These are phyloP conservation scores for Pediacus dermestoides DNA, from an alignment of 2,888 invertebrate genomes.

Conservation along the genomic window DNA sequence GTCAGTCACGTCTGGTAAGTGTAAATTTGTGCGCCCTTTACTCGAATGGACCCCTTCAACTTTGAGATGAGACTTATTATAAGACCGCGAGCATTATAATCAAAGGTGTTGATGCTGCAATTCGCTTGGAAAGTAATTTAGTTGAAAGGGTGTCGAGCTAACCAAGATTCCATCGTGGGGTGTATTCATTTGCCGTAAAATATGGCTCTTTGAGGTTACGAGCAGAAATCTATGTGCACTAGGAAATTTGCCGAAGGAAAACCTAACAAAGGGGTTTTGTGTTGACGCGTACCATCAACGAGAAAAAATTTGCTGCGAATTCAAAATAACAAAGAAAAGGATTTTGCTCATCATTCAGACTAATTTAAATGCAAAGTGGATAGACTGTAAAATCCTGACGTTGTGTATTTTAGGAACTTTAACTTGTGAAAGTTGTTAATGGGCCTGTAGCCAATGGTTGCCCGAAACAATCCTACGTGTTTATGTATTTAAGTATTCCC, in stretches of 20 bases:
- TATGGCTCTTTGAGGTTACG: not conserved
- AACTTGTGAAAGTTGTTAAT: constrained; percentile 28
- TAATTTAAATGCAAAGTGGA: constrained; percentile 17
- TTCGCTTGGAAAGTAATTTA: constrained; percentile 4
- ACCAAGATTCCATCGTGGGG: not conserved
- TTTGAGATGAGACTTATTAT: constrained; percentile 2
- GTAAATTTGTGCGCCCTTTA: too few relatives aligned
- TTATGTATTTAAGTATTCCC: constrained; percentile 16
- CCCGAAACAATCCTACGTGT: constrained; percentile 13
- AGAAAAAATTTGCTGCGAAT: not conserved
- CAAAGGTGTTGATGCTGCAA: constrained; percentile 2
- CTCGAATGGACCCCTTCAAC: too few relatives aligned
- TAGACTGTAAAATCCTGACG: constrained; percentile 13
- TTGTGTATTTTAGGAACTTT: constrained; percentile 23
- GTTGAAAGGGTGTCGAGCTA: constrained; percentile 2
- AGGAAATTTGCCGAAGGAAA: too few relatives aligned
- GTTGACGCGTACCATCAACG: too few relatives aligned
- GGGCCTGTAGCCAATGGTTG: constrained; percentile 18
- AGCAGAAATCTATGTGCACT: not conserved
- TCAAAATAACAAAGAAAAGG: constrained; percentile 8
- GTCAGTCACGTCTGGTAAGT: too few relatives aligned
- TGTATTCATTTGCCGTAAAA: constrained; percentile 1
- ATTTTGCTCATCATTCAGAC: constrained; percentile 13
- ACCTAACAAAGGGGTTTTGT: not conserved
- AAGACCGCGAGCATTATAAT: constrained; percentile 4